These are phyloP conservation scores for Pelochelys cantorii DNA, from an alignment of 2,797 vertebrate genomes.

Conservation along the genomic window DNA sequence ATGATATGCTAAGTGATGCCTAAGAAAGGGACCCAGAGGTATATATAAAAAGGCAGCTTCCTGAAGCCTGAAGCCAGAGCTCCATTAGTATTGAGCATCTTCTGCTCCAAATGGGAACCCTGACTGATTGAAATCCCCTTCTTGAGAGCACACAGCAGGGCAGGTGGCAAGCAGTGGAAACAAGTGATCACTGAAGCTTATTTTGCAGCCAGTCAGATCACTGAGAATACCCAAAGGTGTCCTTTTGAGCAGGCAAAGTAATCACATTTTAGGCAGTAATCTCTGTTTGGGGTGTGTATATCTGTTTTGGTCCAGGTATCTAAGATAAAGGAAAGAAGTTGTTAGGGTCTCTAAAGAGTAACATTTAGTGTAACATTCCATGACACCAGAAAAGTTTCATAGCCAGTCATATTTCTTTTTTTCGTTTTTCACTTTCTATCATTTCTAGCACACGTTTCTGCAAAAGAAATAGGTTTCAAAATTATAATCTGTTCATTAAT, in stretches of 20 bases:
- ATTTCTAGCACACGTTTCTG: not conserved
- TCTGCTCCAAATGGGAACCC: not conserved
- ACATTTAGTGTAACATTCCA: not conserved
- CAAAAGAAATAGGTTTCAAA: not conserved
- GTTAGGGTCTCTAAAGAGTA: not conserved
- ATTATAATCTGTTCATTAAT: not conserved
- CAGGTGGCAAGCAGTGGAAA: not conserved
- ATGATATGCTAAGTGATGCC: not conserved
- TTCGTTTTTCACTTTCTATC: not conserved
- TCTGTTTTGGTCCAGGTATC: not conserved
- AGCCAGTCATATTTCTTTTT: accelerated
- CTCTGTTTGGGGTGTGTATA: not conserved
- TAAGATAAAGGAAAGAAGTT: not conserved
- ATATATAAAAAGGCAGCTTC: not conserved
- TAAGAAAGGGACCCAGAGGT: not conserved
- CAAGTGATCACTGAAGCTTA: not conserved
- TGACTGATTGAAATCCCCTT: not conserved
- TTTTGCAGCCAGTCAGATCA: not conserved
- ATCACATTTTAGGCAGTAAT: not conserved
- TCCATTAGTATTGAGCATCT: not conserved
- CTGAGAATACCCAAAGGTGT: not conserved
- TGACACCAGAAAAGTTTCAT: not conserved
- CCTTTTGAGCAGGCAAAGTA: not conserved
- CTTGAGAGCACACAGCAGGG: not conserved
- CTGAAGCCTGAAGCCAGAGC: not conserved